These are phyloP conservation scores for Notarius quadriscutis DNA, from an alignment of 2,113 vertebrate species.

Conservation along the genomic window DNA sequence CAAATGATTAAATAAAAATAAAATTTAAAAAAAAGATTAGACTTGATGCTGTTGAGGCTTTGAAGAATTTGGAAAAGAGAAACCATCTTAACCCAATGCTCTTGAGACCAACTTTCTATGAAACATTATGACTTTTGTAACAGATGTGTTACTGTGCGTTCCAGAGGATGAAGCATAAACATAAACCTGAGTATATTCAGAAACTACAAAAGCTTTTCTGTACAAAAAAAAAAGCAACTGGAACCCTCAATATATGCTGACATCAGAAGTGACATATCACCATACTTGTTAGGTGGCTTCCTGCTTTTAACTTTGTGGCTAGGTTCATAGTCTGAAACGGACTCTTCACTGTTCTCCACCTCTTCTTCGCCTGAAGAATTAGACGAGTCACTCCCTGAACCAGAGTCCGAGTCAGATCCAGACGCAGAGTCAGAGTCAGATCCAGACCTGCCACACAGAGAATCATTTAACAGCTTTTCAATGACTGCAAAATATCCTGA, in stretches of 20 bases:
- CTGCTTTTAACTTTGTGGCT: slow-evolving; percentile 93
- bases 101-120: neutral
- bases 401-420: slow-evolving; percentile 62
- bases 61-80: neutral
- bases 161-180: neutral
- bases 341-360: slow-evolving; percentile 86
- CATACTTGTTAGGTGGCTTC: slow-evolving; percentile 89
- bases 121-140: neutral
- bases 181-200: neutral
- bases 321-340: slow-evolving; percentile 95
- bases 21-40: neutral
- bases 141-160: neutral
- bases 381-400: slow-evolving; percentile 84
- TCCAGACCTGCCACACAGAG: slow-evolving; percentile 64
- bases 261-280: neutral
- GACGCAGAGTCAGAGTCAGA: slow-evolving; percentile 78
- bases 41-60: neutral
- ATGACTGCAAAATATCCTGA: neutral
- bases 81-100: neutral
- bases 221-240: neutral
- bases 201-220: neutral
- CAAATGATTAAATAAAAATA: neutral
- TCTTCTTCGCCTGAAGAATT: slow-evolving; percentile 82
- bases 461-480: neutral
- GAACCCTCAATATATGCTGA: neutral